Conservation (phyloP, 2,113 vertebrate species). For the Rousettus leschenaultii region DNA sequence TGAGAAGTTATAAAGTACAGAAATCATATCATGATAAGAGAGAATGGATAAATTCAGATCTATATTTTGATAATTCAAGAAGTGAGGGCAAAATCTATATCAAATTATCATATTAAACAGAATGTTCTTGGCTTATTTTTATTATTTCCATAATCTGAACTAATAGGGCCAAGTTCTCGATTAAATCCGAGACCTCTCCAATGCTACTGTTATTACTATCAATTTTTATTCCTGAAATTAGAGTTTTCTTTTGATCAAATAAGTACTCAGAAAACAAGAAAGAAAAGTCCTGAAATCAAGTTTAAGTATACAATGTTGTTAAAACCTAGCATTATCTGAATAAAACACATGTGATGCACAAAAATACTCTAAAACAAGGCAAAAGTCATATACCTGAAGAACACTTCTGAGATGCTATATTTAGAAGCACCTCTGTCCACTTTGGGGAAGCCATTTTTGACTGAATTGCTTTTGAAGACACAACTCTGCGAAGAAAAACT, state of each 20-base stretch:
- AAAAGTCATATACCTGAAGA: conserved; percentile 88
- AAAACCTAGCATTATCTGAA: neutral
- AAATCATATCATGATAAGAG: neutral
- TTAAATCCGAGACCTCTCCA: neutral
- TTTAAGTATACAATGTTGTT: neutral
- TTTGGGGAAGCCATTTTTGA: conserved; percentile 99
- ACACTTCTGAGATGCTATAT: conserved; percentile 97
- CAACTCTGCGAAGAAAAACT: conserved; percentile 95
- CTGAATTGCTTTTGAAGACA: conserved; percentile 98
- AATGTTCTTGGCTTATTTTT: neutral
- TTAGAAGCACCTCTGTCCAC: conserved; percentile 98
- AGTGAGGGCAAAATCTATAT: neutral
- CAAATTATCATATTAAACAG: neutral
- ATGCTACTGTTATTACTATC: neutral
- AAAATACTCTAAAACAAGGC: neutral
- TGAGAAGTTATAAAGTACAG: neutral
- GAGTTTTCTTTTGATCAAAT: conserved; percentile 21
- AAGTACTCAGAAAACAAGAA: conserved; percentile 19
- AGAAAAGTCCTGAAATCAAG: conserved; percentile 27
- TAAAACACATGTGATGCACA: neutral
- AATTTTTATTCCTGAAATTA: conserved; percentile 10
- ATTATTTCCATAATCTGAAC: neutral
- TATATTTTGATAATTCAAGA: conserved; percentile 27
- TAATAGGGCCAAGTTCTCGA: neutral
- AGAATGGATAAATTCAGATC: neutral